phyloP scores from a whole-genome alignment of 2,888 invertebrate genomes.

The Blastobasis lacticolella region DNA sequence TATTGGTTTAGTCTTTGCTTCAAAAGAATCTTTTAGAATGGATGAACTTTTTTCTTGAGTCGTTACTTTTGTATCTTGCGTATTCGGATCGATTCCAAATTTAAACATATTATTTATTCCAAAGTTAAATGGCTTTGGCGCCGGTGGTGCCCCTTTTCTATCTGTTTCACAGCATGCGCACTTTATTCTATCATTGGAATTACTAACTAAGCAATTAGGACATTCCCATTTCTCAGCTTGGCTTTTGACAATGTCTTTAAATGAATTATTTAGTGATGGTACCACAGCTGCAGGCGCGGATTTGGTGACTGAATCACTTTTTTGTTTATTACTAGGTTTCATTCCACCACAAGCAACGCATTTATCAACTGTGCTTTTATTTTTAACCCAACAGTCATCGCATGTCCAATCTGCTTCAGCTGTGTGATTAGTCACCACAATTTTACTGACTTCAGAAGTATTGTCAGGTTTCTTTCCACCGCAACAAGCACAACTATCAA shows the following conservation, averaged over 20 bases:
- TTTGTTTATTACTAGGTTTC: constrained; percentile 21
- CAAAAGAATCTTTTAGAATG: not conserved
- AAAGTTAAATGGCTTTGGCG: constrained; percentile 39
- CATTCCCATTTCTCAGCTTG: constrained; percentile 54
- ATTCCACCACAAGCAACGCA: constrained; percentile 40
- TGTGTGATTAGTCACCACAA: not conserved
- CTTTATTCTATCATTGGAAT: constrained; percentile 31
- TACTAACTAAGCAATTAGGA: constrained; percentile 42
- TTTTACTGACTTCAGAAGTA: not conserved
- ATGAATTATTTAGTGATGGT: constrained; percentile 16
- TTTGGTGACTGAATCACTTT: not conserved
- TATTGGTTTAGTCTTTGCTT: constrained; percentile 19
- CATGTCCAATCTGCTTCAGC: constrained; percentile 31
- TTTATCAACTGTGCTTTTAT: constrained; percentile 31
- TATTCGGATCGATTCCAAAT: constrained; percentile 47
- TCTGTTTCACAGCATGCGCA: constrained; percentile 51
- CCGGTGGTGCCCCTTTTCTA: constrained; percentile 20
- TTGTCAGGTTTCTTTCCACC: constrained; percentile 15
- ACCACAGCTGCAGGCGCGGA: not conserved
- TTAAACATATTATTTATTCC: constrained; percentile 37
- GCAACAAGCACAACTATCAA: constrained; percentile 37
- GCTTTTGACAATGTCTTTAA: constrained; percentile 27
- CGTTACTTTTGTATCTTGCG: constrained; percentile 25
- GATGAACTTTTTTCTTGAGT: constrained; percentile 10
- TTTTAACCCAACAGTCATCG: constrained; percentile 41